Evolutionary conservation across 2,113 vertebrate species (phyloP).

Genomic region (Turnix velox): DNA sequence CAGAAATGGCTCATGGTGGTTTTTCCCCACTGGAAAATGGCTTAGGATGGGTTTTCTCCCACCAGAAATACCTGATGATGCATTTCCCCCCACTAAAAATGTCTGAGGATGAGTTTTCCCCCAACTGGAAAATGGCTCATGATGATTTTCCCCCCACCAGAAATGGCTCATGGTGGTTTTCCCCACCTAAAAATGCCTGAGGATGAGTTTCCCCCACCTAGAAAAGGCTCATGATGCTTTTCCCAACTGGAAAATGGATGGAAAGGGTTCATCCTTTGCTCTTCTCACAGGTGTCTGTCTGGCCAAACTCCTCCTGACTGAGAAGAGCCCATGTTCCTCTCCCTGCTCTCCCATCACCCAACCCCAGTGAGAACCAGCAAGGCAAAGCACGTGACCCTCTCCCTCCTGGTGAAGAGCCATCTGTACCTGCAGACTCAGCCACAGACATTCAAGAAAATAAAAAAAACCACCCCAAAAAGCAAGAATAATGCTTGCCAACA

Average conservation of each 20-base stretch:
- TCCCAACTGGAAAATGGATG: fast-evolving
- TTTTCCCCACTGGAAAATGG: too few relatives aligned
- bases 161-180: too few relatives aligned
- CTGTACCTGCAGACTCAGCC: not conserved
- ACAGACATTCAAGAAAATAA: not conserved
- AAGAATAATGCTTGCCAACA: not conserved
- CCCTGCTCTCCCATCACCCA: not conserved
- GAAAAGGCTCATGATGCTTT: too few relatives aligned
- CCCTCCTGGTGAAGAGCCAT: not conserved
- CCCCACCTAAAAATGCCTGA: too few relatives aligned
- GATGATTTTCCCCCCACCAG: too few relatives aligned
- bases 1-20: too few relatives aligned
- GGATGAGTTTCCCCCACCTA: too few relatives aligned
- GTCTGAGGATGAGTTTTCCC: too few relatives aligned
- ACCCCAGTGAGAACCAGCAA: not conserved
- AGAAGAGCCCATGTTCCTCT: fast-evolving
- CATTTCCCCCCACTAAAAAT: too few relatives aligned
- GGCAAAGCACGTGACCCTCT: not conserved
- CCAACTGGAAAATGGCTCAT: too few relatives aligned
- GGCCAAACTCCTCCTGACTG: not conserved
- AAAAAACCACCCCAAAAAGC: not conserved
- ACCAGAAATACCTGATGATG: too few relatives aligned
- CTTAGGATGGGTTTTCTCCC: too few relatives aligned
- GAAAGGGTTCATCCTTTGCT: not conserved
- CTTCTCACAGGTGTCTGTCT: not conserved